These are phyloP conservation scores for Camponotus fellah DNA, from an alignment of 2,888 invertebrate species.

Conservation along the genomic window DNA sequence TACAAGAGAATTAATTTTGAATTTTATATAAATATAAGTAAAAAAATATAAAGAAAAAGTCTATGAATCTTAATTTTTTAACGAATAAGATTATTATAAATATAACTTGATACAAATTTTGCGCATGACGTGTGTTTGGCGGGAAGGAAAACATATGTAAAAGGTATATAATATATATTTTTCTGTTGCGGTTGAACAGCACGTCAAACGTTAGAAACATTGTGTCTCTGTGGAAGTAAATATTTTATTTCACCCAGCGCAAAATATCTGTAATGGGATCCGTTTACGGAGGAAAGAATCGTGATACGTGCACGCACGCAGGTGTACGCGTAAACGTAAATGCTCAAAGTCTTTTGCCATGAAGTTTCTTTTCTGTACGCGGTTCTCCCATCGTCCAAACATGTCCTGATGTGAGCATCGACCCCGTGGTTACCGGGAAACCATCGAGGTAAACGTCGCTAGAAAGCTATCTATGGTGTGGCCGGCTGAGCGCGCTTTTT, in stretches of 20 bases:
- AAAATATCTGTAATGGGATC: constrained; percentile 51
- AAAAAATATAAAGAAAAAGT: background rate
- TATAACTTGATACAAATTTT: background rate
- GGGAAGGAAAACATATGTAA: background rate
- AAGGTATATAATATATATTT: background rate
- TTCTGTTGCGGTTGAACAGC: background rate
- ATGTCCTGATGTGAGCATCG: constrained; percentile 81
- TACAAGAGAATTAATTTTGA: background rate
- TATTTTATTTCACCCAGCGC: background rate
- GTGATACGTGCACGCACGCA: constrained; percentile 71
- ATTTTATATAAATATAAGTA: constrained; percentile 16
- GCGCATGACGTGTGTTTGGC: background rate
- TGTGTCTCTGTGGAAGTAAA: background rate
- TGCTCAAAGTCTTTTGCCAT: constrained; percentile 70
- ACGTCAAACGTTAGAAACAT: constrained; percentile 27
- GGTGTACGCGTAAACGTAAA: constrained; percentile 72
- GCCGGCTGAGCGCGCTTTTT: constrained; percentile 69
- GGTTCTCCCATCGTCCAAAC: constrained; percentile 78
- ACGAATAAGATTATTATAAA: background rate
- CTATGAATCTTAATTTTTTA: background rate
- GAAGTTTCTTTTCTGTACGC: constrained; percentile 73
- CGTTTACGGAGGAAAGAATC: constrained; percentile 61
- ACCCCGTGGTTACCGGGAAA: constrained; percentile 79
- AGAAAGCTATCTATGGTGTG: constrained; percentile 78
- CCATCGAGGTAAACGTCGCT: constrained; percentile 74